Conservation (phyloP, 2,888 invertebrate species). For the Xestoiulus laeticollis region DNA sequence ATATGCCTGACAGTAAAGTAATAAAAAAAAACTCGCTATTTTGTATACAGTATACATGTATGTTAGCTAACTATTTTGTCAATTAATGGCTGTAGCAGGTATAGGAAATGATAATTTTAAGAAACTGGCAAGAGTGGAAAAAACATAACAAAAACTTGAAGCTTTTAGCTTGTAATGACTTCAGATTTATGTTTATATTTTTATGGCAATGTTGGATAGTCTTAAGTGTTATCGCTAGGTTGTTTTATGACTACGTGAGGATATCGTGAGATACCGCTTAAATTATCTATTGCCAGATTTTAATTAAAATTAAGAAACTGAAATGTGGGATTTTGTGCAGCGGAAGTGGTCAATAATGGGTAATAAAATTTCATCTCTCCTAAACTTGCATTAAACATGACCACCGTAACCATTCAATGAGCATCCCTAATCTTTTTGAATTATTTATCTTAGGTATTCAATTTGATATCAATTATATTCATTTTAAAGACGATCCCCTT, state of each 20-base stretch:
- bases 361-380: background rate
- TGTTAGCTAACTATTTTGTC: background rate
- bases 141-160: background rate
- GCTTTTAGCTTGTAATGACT: background rate
- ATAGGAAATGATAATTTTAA: background rate
- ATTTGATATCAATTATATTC: slow-evolving; percentile 41
- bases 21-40: background rate
- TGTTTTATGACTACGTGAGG: background rate
- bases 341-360: slow-evolving; percentile 23
- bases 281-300: slow-evolving; percentile 23
- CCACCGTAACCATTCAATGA: slow-evolving; percentile 9
- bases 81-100: background rate
- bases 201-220: background rate
- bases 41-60: too few species aligned
- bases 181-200: background rate
- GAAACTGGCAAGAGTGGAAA: background rate
- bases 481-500: slow-evolving; percentile 10
- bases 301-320: slow-evolving; percentile 9
- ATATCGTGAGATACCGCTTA: slow-evolving; percentile 15
- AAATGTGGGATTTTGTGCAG: slow-evolving; percentile 34
- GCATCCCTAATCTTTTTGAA: slow-evolving; percentile 43
- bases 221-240: background rate
- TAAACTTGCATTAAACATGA: background rate
- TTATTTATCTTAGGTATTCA: slow-evolving; percentile 34
- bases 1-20: background rate